Evolutionary conservation across 2,113 vertebrate genomes (phyloP).

Genomic region (Rhea americana): DNA sequence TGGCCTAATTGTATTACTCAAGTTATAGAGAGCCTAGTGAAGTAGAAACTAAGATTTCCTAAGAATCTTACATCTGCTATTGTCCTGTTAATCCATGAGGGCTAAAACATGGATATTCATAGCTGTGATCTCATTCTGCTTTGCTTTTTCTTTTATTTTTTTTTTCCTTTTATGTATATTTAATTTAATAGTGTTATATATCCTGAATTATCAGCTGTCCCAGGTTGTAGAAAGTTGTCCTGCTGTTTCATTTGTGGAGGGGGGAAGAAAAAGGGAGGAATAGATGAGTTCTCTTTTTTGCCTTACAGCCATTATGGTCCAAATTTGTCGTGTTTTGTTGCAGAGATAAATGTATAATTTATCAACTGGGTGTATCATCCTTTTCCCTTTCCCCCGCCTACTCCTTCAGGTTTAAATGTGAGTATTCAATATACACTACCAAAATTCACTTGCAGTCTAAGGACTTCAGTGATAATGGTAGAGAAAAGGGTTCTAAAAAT

Average conservation of each 20-base stretch:
- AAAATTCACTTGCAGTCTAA: background rate
- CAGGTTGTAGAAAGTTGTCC: background rate
- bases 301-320: background rate
- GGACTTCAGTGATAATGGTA: background rate
- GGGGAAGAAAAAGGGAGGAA: background rate
- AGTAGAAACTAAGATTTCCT: background rate
- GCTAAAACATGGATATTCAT: background rate
- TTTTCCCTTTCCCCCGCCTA: background rate
- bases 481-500: background rate
- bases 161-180: background rate
- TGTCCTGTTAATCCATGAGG: background rate
- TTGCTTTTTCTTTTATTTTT: background rate
- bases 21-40: background rate
- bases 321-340: background rate
- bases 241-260: background rate
- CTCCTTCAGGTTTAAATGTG: background rate
- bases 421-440: background rate
- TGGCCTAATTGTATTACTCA: background rate
- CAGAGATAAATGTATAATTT: background rate
- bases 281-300: background rate
- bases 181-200: background rate
- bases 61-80: background rate
- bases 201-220: background rate
- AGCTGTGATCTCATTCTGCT: background rate
- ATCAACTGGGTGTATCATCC: background rate